Evolutionary conservation across 2,113 vertebrate species (phyloP), one percentile per base, ranked within the genome.

Genomic region (Shinisaurus crocodilurus): DNA sequence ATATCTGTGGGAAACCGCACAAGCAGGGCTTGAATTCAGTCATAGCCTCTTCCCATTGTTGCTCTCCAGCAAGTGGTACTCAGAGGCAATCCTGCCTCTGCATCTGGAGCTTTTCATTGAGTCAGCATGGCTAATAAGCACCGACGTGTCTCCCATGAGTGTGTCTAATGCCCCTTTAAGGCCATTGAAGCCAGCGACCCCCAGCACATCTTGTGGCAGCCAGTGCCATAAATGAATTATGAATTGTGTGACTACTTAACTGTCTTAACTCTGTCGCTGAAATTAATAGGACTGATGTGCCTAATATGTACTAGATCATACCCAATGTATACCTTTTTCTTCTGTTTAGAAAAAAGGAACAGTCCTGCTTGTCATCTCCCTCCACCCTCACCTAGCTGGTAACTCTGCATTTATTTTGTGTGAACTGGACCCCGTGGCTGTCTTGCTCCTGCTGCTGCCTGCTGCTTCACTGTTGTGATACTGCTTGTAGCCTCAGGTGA

Each of bases 401-500:
- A 70, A 69, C 9, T 1, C 29, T 16, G 3, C 60, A 37, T 74
- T 48, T 45, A 50, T 77, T 63, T 65, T 75, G 60, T 45, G 79
- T 45, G 63, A 37, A 48, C 20, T 48, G 45, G 54, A 23, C 32
- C 12, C 25, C 12, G 3, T 60, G 50, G 50, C 50, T 81, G n/a
- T 91, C 82, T 90, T 29, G 10, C 8, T 75, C 5, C 48, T 16
- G 1, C 29, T 3, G 18, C 37, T 81, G 25, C 76, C 29, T 80
- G 85, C 75, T 81, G 65, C 37, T 57, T 81, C 37, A 80, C 27
- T 91, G 10, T 48, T n/a, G 76, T 77, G 65, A 60, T 37, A 34
- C 88, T 82, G 69, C 57, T 74, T 89, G 25, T 43, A 70, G 83
- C 85, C 86, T 48, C 89, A 89, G 20, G 82, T 85, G 15, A 23